A percentile compares a stretch with the other conserved stretches of the same genome.
phyloP scores from a whole-genome alignment of 2,797 vertebrate genomes.

The Macroramphosus scolopax region DNA sequence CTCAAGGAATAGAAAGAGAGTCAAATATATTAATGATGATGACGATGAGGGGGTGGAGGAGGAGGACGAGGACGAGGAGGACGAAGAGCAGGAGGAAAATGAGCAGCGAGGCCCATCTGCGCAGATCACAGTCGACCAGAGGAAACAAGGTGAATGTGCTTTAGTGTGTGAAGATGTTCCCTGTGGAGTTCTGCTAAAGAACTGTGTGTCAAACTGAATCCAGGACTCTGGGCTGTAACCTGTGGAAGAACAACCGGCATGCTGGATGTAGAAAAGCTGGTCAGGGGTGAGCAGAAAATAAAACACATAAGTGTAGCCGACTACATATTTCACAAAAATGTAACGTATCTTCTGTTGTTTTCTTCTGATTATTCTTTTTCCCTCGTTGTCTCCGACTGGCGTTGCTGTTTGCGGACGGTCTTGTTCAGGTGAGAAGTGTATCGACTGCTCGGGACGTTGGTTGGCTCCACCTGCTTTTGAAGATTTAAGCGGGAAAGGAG shows the following conservation, averaged over 20 bases:
- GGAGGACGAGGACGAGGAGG: not conserved
- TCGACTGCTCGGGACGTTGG: slow-evolving; percentile 2
- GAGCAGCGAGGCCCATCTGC: not conserved
- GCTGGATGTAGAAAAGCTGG: slow-evolving; percentile 32
- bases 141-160: too few relatives aligned
- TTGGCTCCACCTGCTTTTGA: slow-evolving; percentile 31
- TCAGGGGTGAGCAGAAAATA: slow-evolving; percentile 27
- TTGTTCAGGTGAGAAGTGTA: slow-evolving; percentile 48
- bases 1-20: too few relatives aligned
- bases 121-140: not conserved
- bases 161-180: too few relatives aligned
- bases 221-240: slow-evolving; percentile 29
- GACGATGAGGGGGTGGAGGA: not conserved
- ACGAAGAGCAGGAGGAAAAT: not conserved
- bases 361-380: not conserved
- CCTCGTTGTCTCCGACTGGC: not conserved
- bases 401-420: not conserved
- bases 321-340: too few relatives aligned
- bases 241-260: slow-evolving; percentile 53
- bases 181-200: not conserved
- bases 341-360: too few relatives aligned
- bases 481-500: slow-evolving; percentile 19
- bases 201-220: not conserved
- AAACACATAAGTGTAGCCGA: too few relatives aligned
- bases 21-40: too few relatives aligned